Percentiles rank a stretch among this genome's conserved stretches.
phyloP scores from a whole-genome alignment of 2,113 vertebrate genomes.

The Fregata magnificens region DNA sequence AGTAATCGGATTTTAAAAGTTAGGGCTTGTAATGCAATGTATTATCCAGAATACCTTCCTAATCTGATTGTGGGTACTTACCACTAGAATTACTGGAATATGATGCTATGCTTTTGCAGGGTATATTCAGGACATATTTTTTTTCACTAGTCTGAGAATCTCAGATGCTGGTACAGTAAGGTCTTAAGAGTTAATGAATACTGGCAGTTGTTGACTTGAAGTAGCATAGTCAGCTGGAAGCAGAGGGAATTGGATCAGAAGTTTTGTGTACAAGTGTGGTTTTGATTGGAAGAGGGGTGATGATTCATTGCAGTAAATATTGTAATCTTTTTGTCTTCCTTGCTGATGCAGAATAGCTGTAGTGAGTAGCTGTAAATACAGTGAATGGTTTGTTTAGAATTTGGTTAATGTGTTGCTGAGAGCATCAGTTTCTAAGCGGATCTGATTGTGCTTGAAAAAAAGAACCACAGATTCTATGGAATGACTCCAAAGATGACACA shows the following conservation, averaged over 20 bases:
- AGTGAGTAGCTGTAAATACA: neutral
- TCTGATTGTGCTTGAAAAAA: neutral
- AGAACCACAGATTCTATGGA: neutral
- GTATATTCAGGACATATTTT: neutral
- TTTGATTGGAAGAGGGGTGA: neutral
- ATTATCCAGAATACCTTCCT: neutral
- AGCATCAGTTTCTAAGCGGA: neutral
- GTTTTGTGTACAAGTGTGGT: neutral
- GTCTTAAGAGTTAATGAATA: neutral
- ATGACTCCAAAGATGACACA: neutral
- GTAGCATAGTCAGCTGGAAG: neutral
- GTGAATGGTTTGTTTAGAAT: neutral
- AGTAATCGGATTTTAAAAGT: neutral
- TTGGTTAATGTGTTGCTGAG: neutral
- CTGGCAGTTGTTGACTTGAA: neutral
- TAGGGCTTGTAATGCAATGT: neutral
- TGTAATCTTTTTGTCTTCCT: neutral
- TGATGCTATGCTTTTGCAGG: neutral
- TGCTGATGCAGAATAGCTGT: neutral
- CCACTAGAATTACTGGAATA: neutral
- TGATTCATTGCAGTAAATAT: neutral
- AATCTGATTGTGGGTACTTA: neutral
- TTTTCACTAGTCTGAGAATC: neutral
- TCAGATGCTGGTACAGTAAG: neutral
- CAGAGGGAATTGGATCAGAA: neutral